Conservation (phyloP, 1,140 invertebrate genomes). For the Limonius californicus region DNA sequence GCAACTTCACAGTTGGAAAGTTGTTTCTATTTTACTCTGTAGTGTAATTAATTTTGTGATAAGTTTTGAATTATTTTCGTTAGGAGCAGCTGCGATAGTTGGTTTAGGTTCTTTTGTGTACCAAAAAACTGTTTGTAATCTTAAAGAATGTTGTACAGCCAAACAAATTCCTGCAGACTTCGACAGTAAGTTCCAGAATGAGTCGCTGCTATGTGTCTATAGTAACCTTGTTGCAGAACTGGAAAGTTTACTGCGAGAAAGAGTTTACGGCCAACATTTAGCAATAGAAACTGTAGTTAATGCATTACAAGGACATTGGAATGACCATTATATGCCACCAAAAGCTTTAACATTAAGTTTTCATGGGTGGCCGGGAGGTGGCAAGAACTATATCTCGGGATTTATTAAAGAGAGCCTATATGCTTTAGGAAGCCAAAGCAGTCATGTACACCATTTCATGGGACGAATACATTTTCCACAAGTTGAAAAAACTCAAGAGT, state of each 20-base stretch:
- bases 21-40: not conserved
- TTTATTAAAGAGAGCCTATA: slow-evolving; percentile 78
- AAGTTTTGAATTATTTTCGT: not conserved
- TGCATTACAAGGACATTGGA: slow-evolving; percentile 56
- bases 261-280: slow-evolving; percentile 66
- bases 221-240: slow-evolving; percentile 42
- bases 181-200: slow-evolving; percentile 24
- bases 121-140: not conserved
- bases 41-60: not conserved
- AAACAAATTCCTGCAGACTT: slow-evolving; percentile 46
- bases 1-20: not conserved
- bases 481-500: slow-evolving; percentile 45
- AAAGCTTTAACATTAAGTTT: slow-evolving; percentile 73
- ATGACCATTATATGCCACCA: slow-evolving; percentile 46
- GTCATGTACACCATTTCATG: slow-evolving; percentile 78
- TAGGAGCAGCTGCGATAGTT: not conserved
- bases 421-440: slow-evolving; percentile 66
- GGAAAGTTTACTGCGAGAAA: slow-evolving; percentile 31
- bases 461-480: slow-evolving; percentile 76
- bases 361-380: slow-evolving; percentile 77
- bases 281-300: slow-evolving; percentile 52
- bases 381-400: slow-evolving; percentile 83
- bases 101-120: slow-evolving; percentile 4
- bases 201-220: too few relatives aligned
- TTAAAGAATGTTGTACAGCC: slow-evolving; percentile 49